phyloP scores from a whole-genome alignment of 2,888 invertebrate species.

The Agrochola circellaris region DNA sequence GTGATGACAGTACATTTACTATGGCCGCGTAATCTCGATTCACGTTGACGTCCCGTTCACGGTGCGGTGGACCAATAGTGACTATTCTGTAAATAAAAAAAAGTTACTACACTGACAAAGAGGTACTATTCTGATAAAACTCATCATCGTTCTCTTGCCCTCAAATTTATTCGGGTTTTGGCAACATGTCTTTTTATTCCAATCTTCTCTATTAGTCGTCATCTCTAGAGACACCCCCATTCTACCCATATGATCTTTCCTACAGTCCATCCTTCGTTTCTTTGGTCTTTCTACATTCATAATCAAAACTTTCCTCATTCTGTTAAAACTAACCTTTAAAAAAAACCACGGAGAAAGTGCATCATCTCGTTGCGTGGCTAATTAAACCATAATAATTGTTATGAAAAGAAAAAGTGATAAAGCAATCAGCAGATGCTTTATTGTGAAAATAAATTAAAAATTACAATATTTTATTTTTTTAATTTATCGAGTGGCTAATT shows the following conservation, averaged over 20 bases:
- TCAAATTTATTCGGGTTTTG: neutral
- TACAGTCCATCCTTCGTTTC: neutral
- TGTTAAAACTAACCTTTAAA: conserved; percentile 1
- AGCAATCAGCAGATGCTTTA: conserved; percentile 28
- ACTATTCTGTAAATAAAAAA: too few species aligned
- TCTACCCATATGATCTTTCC: neutral
- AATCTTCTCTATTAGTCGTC: neutral
- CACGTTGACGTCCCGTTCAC: too few species aligned
- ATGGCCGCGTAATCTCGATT: too few species aligned
- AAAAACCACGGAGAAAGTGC: conserved; percentile 20
- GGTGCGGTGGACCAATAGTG: too few species aligned
- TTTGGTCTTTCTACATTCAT: neutral
- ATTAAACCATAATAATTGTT: conserved; percentile 31
- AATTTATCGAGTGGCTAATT: conserved; percentile 25
- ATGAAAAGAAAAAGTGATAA: conserved; percentile 37
- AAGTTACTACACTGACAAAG: too few species aligned
- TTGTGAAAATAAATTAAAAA: conserved; percentile 35
- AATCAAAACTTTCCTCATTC: neutral
- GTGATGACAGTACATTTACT: too few species aligned
- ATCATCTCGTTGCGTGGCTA: conserved; percentile 15
- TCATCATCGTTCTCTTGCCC: neutral
- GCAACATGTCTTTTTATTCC: neutral
- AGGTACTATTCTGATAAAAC: neutral
- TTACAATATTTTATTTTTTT: conserved; percentile 10
- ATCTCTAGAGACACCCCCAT: neutral